Evolutionary conservation across 1,140 invertebrate genomes (phyloP), one percentile per base, ranked within the genome.

Genomic region (Drosophila orosa): DNA sequence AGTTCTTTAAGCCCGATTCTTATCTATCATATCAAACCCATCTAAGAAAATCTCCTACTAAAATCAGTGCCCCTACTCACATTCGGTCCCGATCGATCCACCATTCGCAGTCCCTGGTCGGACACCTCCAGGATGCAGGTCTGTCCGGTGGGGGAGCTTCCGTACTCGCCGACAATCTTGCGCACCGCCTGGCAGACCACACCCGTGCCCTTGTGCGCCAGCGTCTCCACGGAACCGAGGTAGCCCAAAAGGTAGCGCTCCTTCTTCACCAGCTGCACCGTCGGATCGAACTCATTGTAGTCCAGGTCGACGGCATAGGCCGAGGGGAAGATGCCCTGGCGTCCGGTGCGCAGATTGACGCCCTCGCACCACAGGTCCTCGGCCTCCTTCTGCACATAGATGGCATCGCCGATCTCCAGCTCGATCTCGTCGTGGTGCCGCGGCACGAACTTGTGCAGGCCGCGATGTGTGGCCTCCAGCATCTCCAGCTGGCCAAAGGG

Each of bases 291-390:
- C 78, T 98, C 97, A 87, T 96, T 97, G 92, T 99, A 98, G 78
- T 99, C 97, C 92, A 99, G 95, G 90, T 99, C 98, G 4, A 98
- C 98, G 7, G 98, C 98, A 91, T 99, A 99, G 15, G 98, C 98
- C 48, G 97, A 97, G 1, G 98, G 98, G 91, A 99, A 99, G 54
- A 99, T 98, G 12, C 98, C 98, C 93, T 97, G 96, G 59, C 97
- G 94, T 24, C 97, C 97, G 1, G 98, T 98, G 74, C 98, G 93
- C 48, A 99, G 92, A 93, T 99, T 99, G 1, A 99, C 97, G 94
- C 96, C 98, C 96, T 99, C 98, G 93, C 98, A 98, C 98, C 98
- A 99, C 47, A 99, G 93, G 92, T 99, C 98, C 78, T 99, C 98
- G 13, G 96, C 97, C 92, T 99, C 98, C 91, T 98, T 97, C 84